Percentiles rank a stretch among this genome's conserved stretches.
Conservation (phyloP, 2,888 invertebrate species). For the Sesia apiformis region DNA sequence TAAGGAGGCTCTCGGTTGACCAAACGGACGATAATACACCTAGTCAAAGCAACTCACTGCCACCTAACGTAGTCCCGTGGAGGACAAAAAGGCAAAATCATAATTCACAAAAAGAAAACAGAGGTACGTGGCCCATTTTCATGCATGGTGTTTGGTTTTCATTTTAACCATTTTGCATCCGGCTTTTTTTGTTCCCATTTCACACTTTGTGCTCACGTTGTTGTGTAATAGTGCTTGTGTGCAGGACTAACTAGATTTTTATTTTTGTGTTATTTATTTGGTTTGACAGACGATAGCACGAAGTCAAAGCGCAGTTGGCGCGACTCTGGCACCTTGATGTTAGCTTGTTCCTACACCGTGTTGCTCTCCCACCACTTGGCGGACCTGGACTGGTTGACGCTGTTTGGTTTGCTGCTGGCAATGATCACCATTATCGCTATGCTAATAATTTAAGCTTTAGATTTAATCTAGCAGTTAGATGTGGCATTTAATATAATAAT, state of each 20-base stretch:
- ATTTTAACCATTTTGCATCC: conserved; percentile 61
- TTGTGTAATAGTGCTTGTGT: neutral
- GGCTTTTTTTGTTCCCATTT: conserved; percentile 28
- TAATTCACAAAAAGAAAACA: conserved; percentile 62
- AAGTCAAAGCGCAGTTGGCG: conserved; percentile 73
- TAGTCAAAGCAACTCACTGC: conserved; percentile 66
- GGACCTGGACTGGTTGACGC: conserved; percentile 82
- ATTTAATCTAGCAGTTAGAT: neutral
- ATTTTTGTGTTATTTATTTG: conserved; percentile 25
- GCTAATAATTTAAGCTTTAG: conserved; percentile 65
- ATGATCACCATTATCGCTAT: conserved; percentile 82
- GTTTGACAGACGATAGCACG: conserved; percentile 32
- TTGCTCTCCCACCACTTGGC: conserved; percentile 81
- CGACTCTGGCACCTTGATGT: conserved; percentile 78
- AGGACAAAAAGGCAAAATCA: conserved; percentile 59
- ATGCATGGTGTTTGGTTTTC: conserved; percentile 66
- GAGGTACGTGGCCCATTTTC: conserved; percentile 65
- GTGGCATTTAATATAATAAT: neutral
- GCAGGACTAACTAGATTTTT: conserved; percentile 5
- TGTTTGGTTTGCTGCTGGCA: conserved; percentile 84
- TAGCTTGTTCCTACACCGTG: conserved; percentile 85
- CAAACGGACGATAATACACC: conserved; percentile 42
- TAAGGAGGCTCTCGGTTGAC: conserved; percentile 57
- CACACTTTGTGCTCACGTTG: conserved; percentile 13
- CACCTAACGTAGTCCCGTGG: conserved; percentile 64